These are phyloP conservation scores for Pangasius djambal DNA, from an alignment of 2,797 vertebrate species.

Conservation along the genomic window DNA sequence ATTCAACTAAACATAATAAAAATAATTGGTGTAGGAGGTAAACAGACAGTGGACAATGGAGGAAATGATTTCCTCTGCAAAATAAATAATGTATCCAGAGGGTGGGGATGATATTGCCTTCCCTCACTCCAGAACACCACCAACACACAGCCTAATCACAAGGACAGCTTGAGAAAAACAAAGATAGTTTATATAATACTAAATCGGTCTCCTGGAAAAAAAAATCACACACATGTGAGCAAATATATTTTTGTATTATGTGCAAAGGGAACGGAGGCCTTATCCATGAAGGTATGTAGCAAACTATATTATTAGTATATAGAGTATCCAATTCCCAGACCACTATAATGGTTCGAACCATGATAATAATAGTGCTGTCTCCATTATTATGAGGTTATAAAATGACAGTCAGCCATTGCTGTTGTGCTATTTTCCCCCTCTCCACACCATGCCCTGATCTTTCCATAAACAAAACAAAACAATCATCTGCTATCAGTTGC, in stretches of 20 bases:
- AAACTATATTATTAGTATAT: not conserved
- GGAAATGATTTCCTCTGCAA: conserved; percentile 16
- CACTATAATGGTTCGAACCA: not conserved
- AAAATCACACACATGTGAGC: not conserved
- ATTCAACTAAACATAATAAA: not conserved
- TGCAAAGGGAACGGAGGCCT: conserved; percentile 7
- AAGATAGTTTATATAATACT: conserved; percentile 13
- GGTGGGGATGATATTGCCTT: conserved; percentile 20
- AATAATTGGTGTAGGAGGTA: not conserved
- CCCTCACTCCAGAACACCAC: conserved; percentile 21
- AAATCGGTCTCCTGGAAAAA: not conserved
- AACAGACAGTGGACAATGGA: not conserved
- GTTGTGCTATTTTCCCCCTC: not conserved
- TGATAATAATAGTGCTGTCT: not conserved
- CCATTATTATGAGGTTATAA: conserved; percentile 12
- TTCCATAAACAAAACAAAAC: conserved; percentile 36
- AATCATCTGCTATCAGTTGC: conserved; percentile 16
- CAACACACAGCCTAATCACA: conserved; percentile 23
- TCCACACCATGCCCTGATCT: conserved; percentile 19
- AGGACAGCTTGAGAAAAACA: conserved; percentile 19
- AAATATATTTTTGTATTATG: not conserved
- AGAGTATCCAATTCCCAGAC: not conserved
- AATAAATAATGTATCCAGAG: conserved; percentile 26
- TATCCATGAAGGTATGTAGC: not conserved
- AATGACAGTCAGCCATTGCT: conserved; percentile 28